Evolutionary conservation across 2,888 invertebrate species (phyloP), one percentile per base, ranked within the genome.

Genomic region (Anoplius nigerrimus): DNA sequence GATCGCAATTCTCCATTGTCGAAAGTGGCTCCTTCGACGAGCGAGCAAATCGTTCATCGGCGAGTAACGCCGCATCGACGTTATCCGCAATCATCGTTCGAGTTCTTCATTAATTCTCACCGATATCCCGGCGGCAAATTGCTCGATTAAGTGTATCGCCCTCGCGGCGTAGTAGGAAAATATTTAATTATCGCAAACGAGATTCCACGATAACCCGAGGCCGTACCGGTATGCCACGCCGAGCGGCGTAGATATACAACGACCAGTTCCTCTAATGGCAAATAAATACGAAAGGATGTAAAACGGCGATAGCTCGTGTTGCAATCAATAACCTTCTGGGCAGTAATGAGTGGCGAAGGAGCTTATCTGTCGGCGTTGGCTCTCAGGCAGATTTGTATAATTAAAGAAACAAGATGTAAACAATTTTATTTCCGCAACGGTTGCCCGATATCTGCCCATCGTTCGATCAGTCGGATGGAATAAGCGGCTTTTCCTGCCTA

Each of bases 401-500:
- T 83, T 83, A 82, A 82, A 80, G 74, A 71, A 81, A 82, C 78
- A 75, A 70, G 65, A 58, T 66, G 66, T 70, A 65, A 70, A 72
- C 64, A 63, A 74, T 70, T 70, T 76, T 67, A 66, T 57, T 69
- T 55, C 65, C 65, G 55, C 51, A 53, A 48, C n/a, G 59, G 59
- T 63, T 72, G 63, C 55, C 46, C 68, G 69, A 65, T 81, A 80
- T 80, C 76, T 75, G 72, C 76, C 75, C 74, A 78, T 80, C 74
- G 74, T 65, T 69, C 72, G 75, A 74, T 74, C 57, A 63, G 34
- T 53, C 60, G 46, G 60, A 70, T 75, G 65, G 65, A 74, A 73
- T 75, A 76, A 71, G 69, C 59, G 71, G 59, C 60, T 55, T 61
- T 61, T 46, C 18, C 1, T 55, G 48, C 56, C 58, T 72, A 70